Conservation (phyloP, 2,797 vertebrate species). For the Danio choprae region DNA sequence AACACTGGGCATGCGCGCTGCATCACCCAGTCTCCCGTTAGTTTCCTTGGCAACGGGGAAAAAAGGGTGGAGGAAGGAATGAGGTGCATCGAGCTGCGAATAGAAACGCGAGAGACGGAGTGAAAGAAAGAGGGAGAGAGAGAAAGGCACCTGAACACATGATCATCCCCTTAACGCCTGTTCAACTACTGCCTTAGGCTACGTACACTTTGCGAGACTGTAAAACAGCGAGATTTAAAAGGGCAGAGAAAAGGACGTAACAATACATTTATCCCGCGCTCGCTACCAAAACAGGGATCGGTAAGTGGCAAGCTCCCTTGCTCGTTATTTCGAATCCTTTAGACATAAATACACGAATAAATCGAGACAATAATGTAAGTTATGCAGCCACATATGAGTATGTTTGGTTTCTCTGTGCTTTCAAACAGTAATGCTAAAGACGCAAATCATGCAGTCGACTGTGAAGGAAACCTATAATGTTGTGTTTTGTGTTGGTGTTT, state of each 20-base stretch:
- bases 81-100: constrained; percentile 52
- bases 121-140: constrained; percentile 53
- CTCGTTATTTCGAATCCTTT: neutral
- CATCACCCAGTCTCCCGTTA: constrained; percentile 77
- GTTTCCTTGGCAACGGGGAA: constrained; percentile 78
- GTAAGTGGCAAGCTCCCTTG: constrained; percentile 8
- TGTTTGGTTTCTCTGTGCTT: neutral
- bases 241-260: neutral
- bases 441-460: neutral
- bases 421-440: neutral
- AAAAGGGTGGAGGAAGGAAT: constrained; percentile 54
- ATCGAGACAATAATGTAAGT: too few relatives aligned
- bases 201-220: neutral
- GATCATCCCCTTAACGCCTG: constrained; percentile 48
- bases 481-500: neutral
- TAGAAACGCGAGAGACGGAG: constrained; percentile 42
- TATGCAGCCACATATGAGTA: neutral
- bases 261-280: neutral
- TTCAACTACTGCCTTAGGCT: constrained; percentile 7
- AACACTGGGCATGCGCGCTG: constrained; percentile 77
- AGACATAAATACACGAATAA: neutral
- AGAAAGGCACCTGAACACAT: constrained; percentile 71
- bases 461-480: neutral
- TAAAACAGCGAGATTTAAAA: neutral
- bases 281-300: neutral